These are phyloP conservation scores for Polypterus bichir DNA, from an alignment of 2,113 vertebrate species.

Conservation along the genomic window DNA sequence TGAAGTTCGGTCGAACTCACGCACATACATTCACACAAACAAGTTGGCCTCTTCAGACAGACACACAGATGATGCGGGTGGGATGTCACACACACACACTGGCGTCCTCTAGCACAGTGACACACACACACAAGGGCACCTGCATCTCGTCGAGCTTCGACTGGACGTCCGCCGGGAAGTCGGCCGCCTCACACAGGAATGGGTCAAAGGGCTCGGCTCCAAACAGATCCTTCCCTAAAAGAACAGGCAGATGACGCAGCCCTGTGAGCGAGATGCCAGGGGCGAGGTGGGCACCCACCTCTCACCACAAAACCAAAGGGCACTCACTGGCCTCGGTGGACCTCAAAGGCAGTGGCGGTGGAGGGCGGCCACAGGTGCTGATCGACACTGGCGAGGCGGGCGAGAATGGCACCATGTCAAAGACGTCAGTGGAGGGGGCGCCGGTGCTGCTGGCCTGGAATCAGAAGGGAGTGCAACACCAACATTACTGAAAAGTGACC, in stretches of 20 bases:
- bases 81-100: too few species aligned
- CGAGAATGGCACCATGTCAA: constrained; percentile 98
- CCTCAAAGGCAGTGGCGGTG: constrained; percentile 66
- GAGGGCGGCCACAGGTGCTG: constrained; percentile 65
- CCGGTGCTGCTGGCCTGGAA: constrained; percentile 70
- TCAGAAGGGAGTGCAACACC: constrained; percentile 19
- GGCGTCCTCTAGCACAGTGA: too few species aligned
- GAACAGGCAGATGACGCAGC: constrained; percentile 15
- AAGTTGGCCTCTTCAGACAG: too few species aligned
- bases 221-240: constrained; percentile 85
- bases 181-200: constrained; percentile 83
- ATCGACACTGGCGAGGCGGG: constrained; percentile 65
- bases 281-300: too few species aligned
- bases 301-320: background rate
- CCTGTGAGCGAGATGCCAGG: too few species aligned
- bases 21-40: too few species aligned
- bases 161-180: constrained; percentile 93
- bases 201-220: constrained; percentile 95
- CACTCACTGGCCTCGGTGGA: constrained; percentile 76
- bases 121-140: constrained; percentile 51
- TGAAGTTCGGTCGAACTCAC: too few species aligned
- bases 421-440: constrained; percentile 74
- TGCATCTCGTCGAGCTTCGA: constrained; percentile 98
- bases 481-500: too few species aligned
- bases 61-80: too few species aligned